Conservation (phyloP, 2,113 vertebrate species). For the Pangasianodon hypophthalmus region DNA sequence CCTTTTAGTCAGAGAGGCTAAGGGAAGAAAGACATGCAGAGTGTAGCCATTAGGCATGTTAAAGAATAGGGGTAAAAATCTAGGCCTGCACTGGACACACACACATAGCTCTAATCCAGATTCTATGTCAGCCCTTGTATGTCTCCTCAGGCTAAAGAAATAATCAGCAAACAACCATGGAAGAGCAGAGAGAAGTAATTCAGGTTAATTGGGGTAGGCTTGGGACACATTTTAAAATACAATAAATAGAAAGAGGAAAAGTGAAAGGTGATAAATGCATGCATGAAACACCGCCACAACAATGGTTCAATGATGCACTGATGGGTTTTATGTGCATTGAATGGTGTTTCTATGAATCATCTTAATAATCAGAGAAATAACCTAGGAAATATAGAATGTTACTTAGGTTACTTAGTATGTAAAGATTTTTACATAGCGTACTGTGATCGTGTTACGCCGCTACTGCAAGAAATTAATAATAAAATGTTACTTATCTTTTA, state of each 20-base stretch:
- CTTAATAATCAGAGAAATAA: neutral
- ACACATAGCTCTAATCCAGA: conserved; percentile 37
- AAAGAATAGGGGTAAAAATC: conserved; percentile 33
- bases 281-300: neutral
- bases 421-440: neutral
- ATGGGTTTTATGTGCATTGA: neutral
- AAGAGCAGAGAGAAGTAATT: conserved; percentile 8
- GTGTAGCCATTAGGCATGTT: conserved; percentile 33
- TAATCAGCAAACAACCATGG: conserved; percentile 36
- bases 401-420: neutral
- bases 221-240: neutral
- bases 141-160: conserved; percentile 41
- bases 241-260: neutral
- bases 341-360: neutral
- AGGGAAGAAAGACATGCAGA: conserved; percentile 1
- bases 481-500: neutral
- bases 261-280: neutral
- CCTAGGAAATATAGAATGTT: neutral
- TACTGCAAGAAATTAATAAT: neutral
- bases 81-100: conserved; percentile 19
- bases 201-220: neutral
- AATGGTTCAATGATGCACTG: neutral
- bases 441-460: neutral
- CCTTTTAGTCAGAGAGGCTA: neutral
- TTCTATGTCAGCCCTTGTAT: neutral